Evolutionary conservation across 2,113 vertebrate species (phyloP).

Genomic region (Pedionomus torquatus): DNA sequence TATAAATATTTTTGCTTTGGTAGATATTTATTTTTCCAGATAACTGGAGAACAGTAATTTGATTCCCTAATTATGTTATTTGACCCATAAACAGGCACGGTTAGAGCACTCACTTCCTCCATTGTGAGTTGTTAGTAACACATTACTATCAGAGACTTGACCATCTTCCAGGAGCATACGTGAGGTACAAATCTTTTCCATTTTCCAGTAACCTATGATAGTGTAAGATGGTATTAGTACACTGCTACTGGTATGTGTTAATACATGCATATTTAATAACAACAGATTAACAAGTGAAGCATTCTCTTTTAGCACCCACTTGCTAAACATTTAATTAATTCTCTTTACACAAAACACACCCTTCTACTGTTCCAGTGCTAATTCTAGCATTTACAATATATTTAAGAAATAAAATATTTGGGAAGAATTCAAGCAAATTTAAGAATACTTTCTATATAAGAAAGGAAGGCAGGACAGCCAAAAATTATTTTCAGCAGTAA

Average conservation of each 20-base stretch:
- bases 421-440: constrained; percentile 8
- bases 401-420: not conserved
- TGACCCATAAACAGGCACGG: constrained; percentile 41
- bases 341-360: not conserved
- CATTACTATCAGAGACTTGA: constrained; percentile 92
- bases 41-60: not conserved
- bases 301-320: constrained; percentile 34
- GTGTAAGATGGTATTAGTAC: constrained; percentile 80
- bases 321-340: constrained; percentile 2
- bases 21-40: not conserved
- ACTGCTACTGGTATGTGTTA: constrained; percentile 68
- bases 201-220: constrained; percentile 98
- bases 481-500: not conserved
- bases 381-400: not conserved
- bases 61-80: constrained; percentile 1
- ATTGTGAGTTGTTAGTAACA: constrained; percentile 95
- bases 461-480: not conserved
- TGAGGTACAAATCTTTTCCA: constrained; percentile 92
- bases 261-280: constrained; percentile 72
- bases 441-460: not conserved
- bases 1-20: not conserved
- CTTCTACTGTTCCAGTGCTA: not conserved
- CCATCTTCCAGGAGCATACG: constrained; percentile 88
- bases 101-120: constrained; percentile 97
- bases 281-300: constrained; percentile 27